Percentiles rank a stretch among this genome's conserved stretches.
These are phyloP conservation scores for Malurus splendens DNA, from an alignment of 2,797 vertebrate genomes.

Conservation along the genomic window DNA sequence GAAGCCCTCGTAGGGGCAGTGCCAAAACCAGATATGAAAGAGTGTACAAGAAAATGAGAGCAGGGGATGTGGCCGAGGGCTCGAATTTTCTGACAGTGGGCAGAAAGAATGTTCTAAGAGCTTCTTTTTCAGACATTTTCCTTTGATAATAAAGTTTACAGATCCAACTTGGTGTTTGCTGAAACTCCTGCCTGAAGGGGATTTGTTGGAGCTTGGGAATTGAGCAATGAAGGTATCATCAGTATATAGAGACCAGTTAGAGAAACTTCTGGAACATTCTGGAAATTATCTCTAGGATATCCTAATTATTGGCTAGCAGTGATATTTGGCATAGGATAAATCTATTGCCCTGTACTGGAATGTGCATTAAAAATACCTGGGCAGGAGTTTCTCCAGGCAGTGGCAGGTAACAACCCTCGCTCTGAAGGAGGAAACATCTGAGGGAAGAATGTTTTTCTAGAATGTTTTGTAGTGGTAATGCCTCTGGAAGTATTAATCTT, in stretches of 20 bases:
- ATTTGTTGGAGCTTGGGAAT: neutral
- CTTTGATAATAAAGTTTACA: neutral
- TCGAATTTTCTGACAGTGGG: neutral
- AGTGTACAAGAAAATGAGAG: neutral
- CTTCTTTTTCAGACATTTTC: neutral
- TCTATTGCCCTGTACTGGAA: neutral
- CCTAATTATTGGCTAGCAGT: neutral
- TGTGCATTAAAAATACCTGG: neutral
- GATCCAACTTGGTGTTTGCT: neutral
- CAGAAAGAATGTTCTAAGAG: neutral
- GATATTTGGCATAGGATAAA: neutral
- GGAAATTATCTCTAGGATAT: neutral
- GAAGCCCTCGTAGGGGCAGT: neutral
- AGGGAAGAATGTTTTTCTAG: no score
- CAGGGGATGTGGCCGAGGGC: neutral
- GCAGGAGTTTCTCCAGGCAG: neutral
- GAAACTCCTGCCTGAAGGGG: neutral
- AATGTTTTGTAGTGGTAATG: neutral
- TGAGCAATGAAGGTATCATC: neutral
- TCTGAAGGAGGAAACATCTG: neutral
- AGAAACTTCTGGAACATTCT: neutral
- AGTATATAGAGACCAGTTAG: neutral
- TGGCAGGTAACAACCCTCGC: accelerated
- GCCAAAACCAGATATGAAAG: slow-evolving; percentile 37
- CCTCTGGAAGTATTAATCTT: slow-evolving; percentile 5